Percentiles rank a stretch among this genome's conserved stretches.
phyloP scores from a whole-genome alignment of 2,797 vertebrate species.

The Euthynnus affinis region DNA sequence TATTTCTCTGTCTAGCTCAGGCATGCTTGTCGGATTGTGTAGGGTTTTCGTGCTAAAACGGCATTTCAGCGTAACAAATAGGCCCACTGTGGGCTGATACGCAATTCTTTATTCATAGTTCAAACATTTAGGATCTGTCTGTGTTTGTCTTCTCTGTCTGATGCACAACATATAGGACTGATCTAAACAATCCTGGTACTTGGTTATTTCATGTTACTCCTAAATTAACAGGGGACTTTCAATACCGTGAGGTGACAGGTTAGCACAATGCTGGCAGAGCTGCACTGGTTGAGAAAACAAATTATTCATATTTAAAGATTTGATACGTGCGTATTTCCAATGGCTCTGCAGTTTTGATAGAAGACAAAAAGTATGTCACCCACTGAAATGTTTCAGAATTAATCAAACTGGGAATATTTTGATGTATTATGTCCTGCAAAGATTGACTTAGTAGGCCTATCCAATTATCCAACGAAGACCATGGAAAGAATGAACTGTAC shows the following conservation, averaged over 20 bases:
- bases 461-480: conserved; percentile 33
- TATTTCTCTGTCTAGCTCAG: conserved; percentile 65
- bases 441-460: conserved; percentile 12
- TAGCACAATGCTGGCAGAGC: conserved; percentile 63
- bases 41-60: conserved; percentile 62
- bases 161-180: conserved; percentile 58
- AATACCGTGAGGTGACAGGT: conserved; percentile 71
- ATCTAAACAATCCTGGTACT: conserved; percentile 66
- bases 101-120: conserved; percentile 67
- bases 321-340: conserved; percentile 65
- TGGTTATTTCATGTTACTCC: conserved; percentile 57
- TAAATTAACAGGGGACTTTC: conserved; percentile 63
- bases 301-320: conserved; percentile 75
- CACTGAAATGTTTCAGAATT: conserved; percentile 60
- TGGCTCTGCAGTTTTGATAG: conserved; percentile 52
- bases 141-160: conserved; percentile 42
- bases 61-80: conserved; percentile 69
- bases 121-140: conserved; percentile 53
- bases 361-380: conserved; percentile 60
- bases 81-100: conserved; percentile 65
- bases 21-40: conserved; percentile 65
- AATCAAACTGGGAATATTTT: conserved; percentile 58
- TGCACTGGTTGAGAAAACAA: conserved; percentile 63
- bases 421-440: conserved; percentile 36
- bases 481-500: conserved; percentile 7